Percentiles rank a stretch among this genome's conserved stretches.
These are phyloP conservation scores for Coendou prehensilis DNA, from an alignment of 2,797 vertebrate species.

Conservation along the genomic window DNA sequence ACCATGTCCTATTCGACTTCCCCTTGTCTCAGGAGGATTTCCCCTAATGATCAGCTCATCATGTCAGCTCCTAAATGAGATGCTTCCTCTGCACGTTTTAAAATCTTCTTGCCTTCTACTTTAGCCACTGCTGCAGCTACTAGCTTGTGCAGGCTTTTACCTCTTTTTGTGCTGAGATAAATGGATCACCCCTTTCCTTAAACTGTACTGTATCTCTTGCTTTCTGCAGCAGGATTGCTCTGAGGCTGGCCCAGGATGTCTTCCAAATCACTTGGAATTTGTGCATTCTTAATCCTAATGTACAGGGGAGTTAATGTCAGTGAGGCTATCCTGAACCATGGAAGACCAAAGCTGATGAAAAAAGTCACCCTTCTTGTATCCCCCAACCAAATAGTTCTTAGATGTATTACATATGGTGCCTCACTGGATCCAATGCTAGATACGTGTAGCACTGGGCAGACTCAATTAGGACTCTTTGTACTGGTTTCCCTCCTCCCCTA, in stretches of 20 bases:
- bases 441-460: neutral
- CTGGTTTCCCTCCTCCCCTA: neutral
- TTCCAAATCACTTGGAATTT: conserved; percentile 16
- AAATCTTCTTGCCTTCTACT: neutral
- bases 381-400: neutral
- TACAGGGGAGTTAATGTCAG: neutral
- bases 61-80: neutral
- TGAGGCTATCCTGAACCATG: neutral
- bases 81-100: neutral
- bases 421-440: neutral
- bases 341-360: neutral
- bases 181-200: neutral
- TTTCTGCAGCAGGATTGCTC: neutral
- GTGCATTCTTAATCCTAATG: neutral
- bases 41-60: neutral
- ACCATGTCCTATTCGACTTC: neutral
- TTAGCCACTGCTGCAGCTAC: neutral
- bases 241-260: neutral
- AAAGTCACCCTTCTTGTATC: neutral
- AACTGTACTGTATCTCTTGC: neutral
- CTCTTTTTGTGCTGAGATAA: neutral
- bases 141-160: neutral
- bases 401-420: neutral
- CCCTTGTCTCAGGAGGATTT: neutral
- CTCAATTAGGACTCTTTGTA: neutral